phyloP scores from a whole-genome alignment of 2,113 vertebrate species.

The Sapajus apella region DNA sequence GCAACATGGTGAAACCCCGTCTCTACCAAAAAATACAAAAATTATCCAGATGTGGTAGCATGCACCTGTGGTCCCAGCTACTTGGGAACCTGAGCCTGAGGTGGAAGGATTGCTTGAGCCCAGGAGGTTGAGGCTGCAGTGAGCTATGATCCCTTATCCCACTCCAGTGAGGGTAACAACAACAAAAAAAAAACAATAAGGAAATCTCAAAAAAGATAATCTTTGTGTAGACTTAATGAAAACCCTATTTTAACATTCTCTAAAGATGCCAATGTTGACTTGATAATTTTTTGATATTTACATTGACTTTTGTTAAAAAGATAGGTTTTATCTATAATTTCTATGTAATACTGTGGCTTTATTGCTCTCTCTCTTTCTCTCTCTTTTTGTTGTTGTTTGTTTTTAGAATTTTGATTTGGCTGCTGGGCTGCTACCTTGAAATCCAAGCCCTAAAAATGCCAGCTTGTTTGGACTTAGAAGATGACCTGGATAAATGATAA shows the following conservation, averaged over 20 bases:
- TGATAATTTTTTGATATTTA: conserved; percentile 30
- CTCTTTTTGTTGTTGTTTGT: too few relatives aligned
- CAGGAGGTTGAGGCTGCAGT: too few relatives aligned
- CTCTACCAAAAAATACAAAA: too few relatives aligned
- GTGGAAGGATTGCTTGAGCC: too few relatives aligned
- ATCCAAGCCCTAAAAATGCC: conserved; percentile 77
- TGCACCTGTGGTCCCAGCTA: too few relatives aligned
- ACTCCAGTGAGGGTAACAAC: too few relatives aligned
- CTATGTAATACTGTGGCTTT: conserved; percentile 36
- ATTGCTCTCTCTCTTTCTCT: neutral
- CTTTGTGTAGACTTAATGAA: conserved; percentile 25
- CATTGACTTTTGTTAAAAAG: conserved; percentile 28
- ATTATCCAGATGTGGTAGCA: too few relatives aligned
- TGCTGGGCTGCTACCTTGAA: conserved; percentile 66
- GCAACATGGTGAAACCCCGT: too few relatives aligned
- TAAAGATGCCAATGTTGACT: conserved; percentile 15
- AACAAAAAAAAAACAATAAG: too few relatives aligned
- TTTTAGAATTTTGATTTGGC: conserved; percentile 76
- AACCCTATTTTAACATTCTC: conserved; percentile 29
- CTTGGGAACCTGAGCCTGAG: too few relatives aligned
- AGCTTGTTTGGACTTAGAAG: conserved; percentile 74
- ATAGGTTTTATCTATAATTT: conserved; percentile 11
- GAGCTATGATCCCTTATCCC: too few relatives aligned
- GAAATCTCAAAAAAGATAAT: neutral
- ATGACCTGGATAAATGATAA: conserved; percentile 71